Evolutionary conservation across 2,113 vertebrate species (phyloP).

Genomic region (Donacobius atricapilla): DNA sequence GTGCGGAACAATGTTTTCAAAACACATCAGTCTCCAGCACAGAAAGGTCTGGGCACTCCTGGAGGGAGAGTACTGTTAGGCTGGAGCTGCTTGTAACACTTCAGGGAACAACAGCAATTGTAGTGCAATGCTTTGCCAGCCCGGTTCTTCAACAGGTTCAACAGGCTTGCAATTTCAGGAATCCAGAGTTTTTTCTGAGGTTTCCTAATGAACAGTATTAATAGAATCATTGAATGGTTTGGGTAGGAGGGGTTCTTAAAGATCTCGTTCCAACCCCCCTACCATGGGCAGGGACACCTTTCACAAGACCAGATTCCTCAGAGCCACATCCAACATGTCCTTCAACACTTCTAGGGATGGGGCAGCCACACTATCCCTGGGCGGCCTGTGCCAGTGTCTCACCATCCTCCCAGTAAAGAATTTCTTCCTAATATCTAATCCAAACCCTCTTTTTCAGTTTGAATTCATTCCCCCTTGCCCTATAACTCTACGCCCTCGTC

Average conservation of each 20-base stretch:
- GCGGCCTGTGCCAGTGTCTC: rapidly evolving
- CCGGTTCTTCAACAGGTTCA: background rate
- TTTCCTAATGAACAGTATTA: background rate
- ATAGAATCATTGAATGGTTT: background rate
- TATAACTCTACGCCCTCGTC: background rate
- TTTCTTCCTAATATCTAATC: background rate
- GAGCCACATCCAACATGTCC: background rate
- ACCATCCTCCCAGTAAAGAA: background rate
- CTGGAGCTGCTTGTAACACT: background rate
- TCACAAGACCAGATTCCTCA: background rate
- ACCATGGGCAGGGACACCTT: background rate
- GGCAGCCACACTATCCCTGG: background rate
- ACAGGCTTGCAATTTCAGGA: background rate
- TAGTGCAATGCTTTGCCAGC: rapidly evolving
- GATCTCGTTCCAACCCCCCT: rapidly evolving
- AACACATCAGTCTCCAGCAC: background rate
- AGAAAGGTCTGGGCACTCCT: background rate
- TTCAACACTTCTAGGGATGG: background rate
- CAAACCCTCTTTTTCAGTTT: background rate
- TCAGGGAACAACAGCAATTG: background rate
- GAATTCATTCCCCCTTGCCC: rapidly evolving
- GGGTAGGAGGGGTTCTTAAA: background rate
- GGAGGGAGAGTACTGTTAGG: background rate
- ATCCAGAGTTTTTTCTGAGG: background rate
- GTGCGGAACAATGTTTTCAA: background rate